Evolutionary conservation across 2,888 invertebrate species (phyloP), one percentile per base, ranked within the genome.

Genomic region (Emesis castigata): DNA sequence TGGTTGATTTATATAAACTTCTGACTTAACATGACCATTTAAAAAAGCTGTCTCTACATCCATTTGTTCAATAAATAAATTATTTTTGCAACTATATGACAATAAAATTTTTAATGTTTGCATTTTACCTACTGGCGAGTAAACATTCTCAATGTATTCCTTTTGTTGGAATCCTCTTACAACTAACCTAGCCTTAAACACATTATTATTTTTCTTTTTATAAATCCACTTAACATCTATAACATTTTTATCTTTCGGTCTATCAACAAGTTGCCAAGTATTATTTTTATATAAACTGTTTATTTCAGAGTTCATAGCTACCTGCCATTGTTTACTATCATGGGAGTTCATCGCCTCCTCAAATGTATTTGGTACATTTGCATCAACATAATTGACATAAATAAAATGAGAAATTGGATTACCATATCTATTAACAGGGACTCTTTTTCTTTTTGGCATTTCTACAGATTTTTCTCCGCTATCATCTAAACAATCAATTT

Each of bases 221-320:
- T 66, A 90, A 14, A 89, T 73, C 85, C 85, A 26, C 84, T 86
- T 48, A 48, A 48, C 26, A 26, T 26, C 26, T 26, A 26, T 26
- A 26, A 26, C 26, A 26, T 26, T 26, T 26, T 26, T 26, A 26
- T 26, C 26, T 26, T 26, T 26, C 26, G 26, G 26, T 6, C 26
- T 26, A 26, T 26, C 26, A 26, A 88, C 86, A 74, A 90, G 16
- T 82, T 81, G 73, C 18, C 31, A 82, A 26, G 89, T 90, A 48
- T 88, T 81, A 74, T 90, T 90, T 80, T 87, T 84, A 48, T 78
- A 73, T 74, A 89, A 73, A 62, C 87, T 88, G 58, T 86, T 77
- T 29, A 89, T 88, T 83, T 90, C 89, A 2, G 64, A 34, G 20
- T 89, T 78, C 87, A 90, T 90, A 14, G 89, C 90, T 16, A 18